Evolutionary conservation across 2,113 vertebrate species (phyloP).

Genomic region (Speoplatyrhinus poulsoni): DNA sequence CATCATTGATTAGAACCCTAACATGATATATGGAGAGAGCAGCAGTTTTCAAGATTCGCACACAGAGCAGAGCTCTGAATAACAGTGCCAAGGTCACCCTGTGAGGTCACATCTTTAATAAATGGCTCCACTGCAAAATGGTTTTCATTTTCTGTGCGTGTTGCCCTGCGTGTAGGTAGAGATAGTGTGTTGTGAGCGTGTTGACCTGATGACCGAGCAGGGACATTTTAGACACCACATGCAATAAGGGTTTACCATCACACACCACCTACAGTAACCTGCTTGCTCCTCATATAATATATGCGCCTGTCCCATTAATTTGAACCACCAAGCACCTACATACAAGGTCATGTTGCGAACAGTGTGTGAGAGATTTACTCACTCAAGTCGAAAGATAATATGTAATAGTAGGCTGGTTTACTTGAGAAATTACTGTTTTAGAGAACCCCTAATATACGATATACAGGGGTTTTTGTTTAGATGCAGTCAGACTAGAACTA

Average conservation of each 20-base stretch:
- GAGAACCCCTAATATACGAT: too few relatives aligned
- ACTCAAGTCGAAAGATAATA: background rate
- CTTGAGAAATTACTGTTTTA: too few relatives aligned
- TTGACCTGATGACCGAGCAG: slow-evolving; percentile 76
- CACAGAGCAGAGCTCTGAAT: slow-evolving; percentile 28
- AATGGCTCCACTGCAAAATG: slow-evolving; percentile 73
- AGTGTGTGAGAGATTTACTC: background rate
- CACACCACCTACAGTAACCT: slow-evolving; percentile 5
- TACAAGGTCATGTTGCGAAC: background rate
- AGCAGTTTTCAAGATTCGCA: slow-evolving; percentile 46
- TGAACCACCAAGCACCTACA: slow-evolving; percentile 7
- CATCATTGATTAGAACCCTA: slow-evolving; percentile 36
- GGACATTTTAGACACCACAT: slow-evolving; percentile 56
- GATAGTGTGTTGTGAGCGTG: slow-evolving; percentile 58
- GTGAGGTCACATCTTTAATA: slow-evolving; percentile 50
- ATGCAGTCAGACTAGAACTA: too few relatives aligned
- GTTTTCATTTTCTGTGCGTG: slow-evolving; percentile 65
- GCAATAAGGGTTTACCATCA: slow-evolving; percentile 65
- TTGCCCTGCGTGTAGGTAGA: slow-evolving; percentile 44
- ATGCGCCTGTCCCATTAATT: slow-evolving; percentile 15
- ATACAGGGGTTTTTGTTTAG: too few relatives aligned
- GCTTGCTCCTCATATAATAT: slow-evolving; percentile 15
- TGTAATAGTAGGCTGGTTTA: too few relatives aligned
- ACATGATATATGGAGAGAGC: slow-evolving; percentile 29
- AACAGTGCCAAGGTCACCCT: slow-evolving; percentile 67